These are phyloP conservation scores for Rissa tridactyla DNA, from an alignment of 2,113 vertebrate species.

Conservation along the genomic window DNA sequence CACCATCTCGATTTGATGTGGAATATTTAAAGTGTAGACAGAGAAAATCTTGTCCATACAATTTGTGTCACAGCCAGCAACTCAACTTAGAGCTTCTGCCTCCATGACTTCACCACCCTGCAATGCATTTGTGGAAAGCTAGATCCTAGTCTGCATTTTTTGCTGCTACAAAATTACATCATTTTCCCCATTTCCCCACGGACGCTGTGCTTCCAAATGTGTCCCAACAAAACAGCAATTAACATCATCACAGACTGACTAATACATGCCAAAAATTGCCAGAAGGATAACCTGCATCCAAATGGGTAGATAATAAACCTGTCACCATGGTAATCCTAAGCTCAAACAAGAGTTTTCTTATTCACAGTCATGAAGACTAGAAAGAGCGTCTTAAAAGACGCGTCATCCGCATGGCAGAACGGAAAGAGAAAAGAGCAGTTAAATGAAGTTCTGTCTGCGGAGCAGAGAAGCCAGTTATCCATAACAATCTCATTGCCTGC, in stretches of 20 bases:
- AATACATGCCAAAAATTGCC: background rate
- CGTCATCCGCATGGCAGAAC: background rate
- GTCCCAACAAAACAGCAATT: background rate
- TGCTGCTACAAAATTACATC: background rate
- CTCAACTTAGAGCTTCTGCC: background rate
- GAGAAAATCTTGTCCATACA: background rate
- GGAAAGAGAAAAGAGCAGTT: conserved; percentile 33
- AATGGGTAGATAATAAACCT: conserved; percentile 1
- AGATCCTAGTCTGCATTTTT: background rate
- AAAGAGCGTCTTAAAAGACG: background rate
- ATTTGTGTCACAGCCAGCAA: background rate
- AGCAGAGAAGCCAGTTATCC: conserved; percentile 16
- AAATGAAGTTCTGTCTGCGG: background rate
- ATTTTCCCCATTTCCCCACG: background rate
- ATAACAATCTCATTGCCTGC: background rate
- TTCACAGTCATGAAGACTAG: conserved; percentile 9
- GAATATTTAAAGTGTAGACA: background rate
- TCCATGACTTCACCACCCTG: background rate
- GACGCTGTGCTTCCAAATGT: background rate
- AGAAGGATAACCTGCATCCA: conserved; percentile 21
- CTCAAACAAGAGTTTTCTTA: conserved; percentile 22
- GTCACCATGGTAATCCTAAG: background rate
- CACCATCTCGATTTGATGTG: background rate
- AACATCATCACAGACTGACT: background rate
- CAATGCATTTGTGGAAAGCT: background rate